phyloP scores from a whole-genome alignment of 2,888 invertebrate species.

The Automeris io region DNA sequence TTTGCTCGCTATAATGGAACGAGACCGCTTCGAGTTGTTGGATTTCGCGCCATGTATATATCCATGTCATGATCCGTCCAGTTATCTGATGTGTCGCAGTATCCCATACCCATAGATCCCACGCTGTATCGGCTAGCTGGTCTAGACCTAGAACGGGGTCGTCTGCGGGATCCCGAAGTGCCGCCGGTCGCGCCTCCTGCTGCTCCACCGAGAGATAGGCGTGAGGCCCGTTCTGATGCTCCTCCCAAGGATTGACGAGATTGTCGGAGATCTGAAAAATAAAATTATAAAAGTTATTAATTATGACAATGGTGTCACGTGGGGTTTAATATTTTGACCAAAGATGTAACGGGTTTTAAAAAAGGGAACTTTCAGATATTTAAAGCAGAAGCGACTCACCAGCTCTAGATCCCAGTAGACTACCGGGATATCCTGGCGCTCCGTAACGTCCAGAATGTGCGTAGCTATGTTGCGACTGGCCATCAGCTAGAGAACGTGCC shows the following conservation, averaged over 20 bases:
- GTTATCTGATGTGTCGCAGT: conserved; percentile 92
- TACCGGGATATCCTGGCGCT: conserved; percentile 85
- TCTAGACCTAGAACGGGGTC: conserved; percentile 88
- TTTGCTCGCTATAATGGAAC: conserved; percentile 84
- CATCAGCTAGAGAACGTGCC: conserved; percentile 89
- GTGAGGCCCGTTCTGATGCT: conserved; percentile 88
- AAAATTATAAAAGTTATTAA: conserved; percentile 3
- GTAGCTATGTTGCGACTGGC: conserved; percentile 93
- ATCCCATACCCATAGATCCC: conserved; percentile 90
- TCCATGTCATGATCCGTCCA: conserved; percentile 98
- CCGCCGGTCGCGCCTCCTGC: conserved; percentile 79
- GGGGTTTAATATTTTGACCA: not conserved
- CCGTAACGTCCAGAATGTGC: conserved; percentile 88
- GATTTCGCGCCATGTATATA: conserved; percentile 95
- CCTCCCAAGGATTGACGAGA: conserved; percentile 91
- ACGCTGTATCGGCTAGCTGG: conserved; percentile 88
- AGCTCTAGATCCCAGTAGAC: conserved; percentile 70
- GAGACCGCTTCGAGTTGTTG: conserved; percentile 89
- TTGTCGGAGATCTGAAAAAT: conserved; percentile 84
- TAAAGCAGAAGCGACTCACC: conserved; percentile 48
- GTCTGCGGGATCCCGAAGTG: conserved; percentile 79
- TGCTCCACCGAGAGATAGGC: conserved; percentile 82
- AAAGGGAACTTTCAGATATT: too few species aligned
- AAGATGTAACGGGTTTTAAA: too few species aligned
- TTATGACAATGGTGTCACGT: not conserved